Evolutionary conservation across 1,140 invertebrate species (phyloP), one percentile per base, ranked within the genome.

Genomic region (Drosophila suzukii): DNA sequence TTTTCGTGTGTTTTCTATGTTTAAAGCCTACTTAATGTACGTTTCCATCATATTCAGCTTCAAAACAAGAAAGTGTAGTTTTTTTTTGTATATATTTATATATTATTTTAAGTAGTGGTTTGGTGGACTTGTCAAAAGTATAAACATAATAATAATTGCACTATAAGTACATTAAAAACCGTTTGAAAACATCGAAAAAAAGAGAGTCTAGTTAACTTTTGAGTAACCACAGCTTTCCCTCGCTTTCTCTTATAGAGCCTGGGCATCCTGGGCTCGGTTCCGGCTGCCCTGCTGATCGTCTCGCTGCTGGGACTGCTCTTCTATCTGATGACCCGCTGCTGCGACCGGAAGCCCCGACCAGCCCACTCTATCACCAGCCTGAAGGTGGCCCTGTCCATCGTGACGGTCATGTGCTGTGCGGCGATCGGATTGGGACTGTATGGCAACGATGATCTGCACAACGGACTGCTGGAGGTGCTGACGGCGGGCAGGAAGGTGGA

Each of bases 391-490:
- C 94, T 98, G 17, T 97, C 96, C 75, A 94, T 98, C 61, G 95
- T 98, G 43, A 97, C 97, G 15, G 94, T 98, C 34, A 94, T 97
- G 44, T 97, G 96, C 81, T 97, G 97, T 84, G 95, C 95, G 50
- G 95, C 96, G 6, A 95, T 96, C 51, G 96, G 95, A 43, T 60
- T 94, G 46, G 92, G 92, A 47, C 61, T 90, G 27, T 92, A 91
- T 43, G 98, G 97, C 41, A 98, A 98, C 93, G 97, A 98, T 91
- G 97, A 98, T 91, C 95, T 98, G 34, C 97, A 98, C 94, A 97
- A 97, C 92, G 97, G 97, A 10, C 93, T 98, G 83, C 93, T 96
- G 57, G 95, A 96, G 91, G 95, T 97, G 63, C 93, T 97, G 59
- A 94, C 95, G 49, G 95, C 97, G 11, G 95, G 96, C 11, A 94